Base-by-base conservation (phyloP, 2,888 invertebrate genomes). In the Candidula unifasciata region DNA sequence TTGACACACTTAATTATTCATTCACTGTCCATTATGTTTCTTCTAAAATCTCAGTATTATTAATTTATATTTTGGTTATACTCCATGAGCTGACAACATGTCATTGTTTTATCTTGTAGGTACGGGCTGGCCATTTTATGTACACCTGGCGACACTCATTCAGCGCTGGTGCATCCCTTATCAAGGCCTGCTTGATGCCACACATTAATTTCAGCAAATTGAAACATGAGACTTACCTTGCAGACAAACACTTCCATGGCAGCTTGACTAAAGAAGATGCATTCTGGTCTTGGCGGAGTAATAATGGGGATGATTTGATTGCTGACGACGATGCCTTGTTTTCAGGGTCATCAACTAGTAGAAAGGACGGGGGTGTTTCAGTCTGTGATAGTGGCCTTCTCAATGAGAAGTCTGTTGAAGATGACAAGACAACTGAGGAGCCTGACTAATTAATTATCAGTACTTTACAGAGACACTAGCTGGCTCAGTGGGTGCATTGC, bases 121-220 rank as follows among this genome's bases (percentile, higher is more conserved):
- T 83, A 30, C 57, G 57, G 16, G 83, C 80, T 18, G 76, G 30
- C 3, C 68, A 85, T 21, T 83, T 85, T 35, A 27, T 83, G 52
- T 80, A 66, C 54, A 6, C 69, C 44, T 54, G 57, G 18, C 54
- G 27, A 1, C 30, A 35, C 30, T 71, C 80, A 21, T 24, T 27
- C 54, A 54, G 27, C 10, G 33, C 5, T 2, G 30, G 16, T 52
- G 30, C 24, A 18, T 69, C 44, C 27, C 33, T 71, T 2, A 52
- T 80, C 5, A 44, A 6, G 33, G 44, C n/a, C 35, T 60, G 33
- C 37, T 37, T 78, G 10, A 24, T 6, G 6, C 78, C 64, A 18
- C 57, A 78, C 35, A 44, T 78, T n/a, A 64, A 78, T 35, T 64
- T 64, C 60, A 27, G 33, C 8, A 24, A 60, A 18, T 0, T 33